Conservation (phyloP, 2,888 invertebrate genomes). For the Tinea semifulvella region DNA sequence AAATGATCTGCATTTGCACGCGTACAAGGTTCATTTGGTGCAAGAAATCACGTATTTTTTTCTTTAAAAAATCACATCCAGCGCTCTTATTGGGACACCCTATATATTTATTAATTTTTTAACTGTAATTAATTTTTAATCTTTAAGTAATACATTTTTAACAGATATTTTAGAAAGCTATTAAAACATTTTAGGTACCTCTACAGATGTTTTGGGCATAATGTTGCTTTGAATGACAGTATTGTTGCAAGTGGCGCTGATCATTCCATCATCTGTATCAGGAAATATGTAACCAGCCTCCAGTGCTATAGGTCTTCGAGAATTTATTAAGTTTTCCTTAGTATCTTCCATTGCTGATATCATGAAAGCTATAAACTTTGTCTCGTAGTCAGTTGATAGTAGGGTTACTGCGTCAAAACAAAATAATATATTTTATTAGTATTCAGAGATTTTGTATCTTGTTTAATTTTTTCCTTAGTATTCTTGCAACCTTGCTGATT, state of each 20-base stretch:
- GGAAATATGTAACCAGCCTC: conserved; percentile 34
- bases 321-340: conserved; percentile 34
- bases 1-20: no score
- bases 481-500: no score
- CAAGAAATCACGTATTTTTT: no score
- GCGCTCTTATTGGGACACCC: no score
- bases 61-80: no score
- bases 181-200: conserved; percentile 29
- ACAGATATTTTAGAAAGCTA: background rate
- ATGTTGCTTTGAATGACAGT: conserved; percentile 45
- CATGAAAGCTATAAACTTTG: conserved; percentile 49
- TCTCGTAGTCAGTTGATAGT: conserved; percentile 31
- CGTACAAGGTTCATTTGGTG: no score
- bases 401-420: conserved; percentile 36
- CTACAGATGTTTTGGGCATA: conserved; percentile 40
- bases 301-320: conserved; percentile 33
- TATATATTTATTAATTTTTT: no score
- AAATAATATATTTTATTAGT: background rate
- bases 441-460: no score
- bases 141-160: no score
- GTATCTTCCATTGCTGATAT: conserved; percentile 43
- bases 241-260: conserved; percentile 36
- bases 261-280: conserved; percentile 26
- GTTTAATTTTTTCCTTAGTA: no score
- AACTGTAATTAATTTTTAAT: no score